Evolutionary conservation across 1,140 invertebrate species (phyloP), one percentile per base, ranked within the genome.

Genomic region (Procambarus virginalis): DNA sequence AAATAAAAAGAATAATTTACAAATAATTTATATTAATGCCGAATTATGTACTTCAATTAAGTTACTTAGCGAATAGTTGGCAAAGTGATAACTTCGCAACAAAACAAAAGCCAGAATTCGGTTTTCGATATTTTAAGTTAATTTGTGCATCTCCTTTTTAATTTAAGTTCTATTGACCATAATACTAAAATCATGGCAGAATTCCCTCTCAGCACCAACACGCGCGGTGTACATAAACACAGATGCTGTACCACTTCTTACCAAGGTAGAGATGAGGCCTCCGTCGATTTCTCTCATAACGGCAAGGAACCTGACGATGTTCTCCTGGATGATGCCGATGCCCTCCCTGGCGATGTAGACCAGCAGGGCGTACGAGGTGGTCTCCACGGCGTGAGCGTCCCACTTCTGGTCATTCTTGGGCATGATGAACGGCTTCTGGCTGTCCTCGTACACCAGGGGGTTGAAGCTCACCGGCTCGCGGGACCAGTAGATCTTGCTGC

Each of bases 331-430:
- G 46, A 93, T 88, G 1, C 94, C 94, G 14, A 92, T 86, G 45
- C 92, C 88, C 51, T 95, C 94, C 34, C 94, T 92, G 12, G 93
- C 92, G 8, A 95, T 92, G 81, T 95, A 94, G 2, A 94, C 94
- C 81, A 96, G 92, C 1, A 96, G 93, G 12, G 95, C 96, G 93
- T 96, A 96, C 0, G 95, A 94, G 4, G 95, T 95, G 0, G 95
- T 94, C 93, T 96, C 95, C 0, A 96, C 94, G 2, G 94, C 94
- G 12, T 94, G 86, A 1, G 94, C 94, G 87, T 95, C 94, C 92
- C 93, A 93, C 92, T 93, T 93, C 80, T 93, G 93, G 92, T 93
- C 94, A 45, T 93, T 84, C 84, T 94, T 93, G 0, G 95, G 94
- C 84, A 93, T 92, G 22, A 94, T 92, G 92, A 95, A 95, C 10